phyloP scores from a whole-genome alignment of 2,888 invertebrate species.

The Acleris emargana region DNA sequence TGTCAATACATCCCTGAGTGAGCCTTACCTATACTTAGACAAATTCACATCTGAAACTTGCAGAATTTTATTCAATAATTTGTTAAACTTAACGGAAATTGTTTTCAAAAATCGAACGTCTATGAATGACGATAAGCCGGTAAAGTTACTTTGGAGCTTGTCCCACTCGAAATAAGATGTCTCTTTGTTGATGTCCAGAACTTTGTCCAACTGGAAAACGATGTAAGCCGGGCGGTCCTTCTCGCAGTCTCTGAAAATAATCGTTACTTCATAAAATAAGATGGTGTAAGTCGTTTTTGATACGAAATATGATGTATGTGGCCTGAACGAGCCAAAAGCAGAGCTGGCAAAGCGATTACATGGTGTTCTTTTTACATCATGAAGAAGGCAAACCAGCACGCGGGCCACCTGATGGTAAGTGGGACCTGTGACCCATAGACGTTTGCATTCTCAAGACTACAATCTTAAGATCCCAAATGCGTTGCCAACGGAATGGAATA shows the following conservation, averaged over 20 bases:
- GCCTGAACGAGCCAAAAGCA: no score
- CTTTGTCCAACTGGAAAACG: constrained; percentile 88
- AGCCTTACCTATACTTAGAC: constrained; percentile 79
- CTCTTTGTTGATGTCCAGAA: constrained; percentile 87
- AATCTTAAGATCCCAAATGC: no score
- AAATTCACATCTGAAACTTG: constrained; percentile 84
- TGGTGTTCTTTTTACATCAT: no score
- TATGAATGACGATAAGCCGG: constrained; percentile 79
- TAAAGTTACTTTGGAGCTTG: constrained; percentile 81
- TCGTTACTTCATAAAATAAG: background rate
- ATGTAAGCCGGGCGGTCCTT: constrained; percentile 88
- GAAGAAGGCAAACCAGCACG: no score
- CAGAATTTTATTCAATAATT: constrained; percentile 83
- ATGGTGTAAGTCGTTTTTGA: no score
- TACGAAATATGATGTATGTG: no score
- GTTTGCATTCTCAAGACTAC: no score
- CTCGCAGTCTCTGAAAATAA: constrained; percentile 86
- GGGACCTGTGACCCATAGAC: no score
- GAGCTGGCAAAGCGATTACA: no score
- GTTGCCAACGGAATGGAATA: no score
- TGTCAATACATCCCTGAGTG: no score
- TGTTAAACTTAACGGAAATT: constrained; percentile 83
- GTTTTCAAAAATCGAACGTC: constrained; percentile 81
- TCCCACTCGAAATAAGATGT: constrained; percentile 87
- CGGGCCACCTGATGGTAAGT: no score